These are phyloP conservation scores for Brassicogethes aeneus DNA, from an alignment of 2,888 invertebrate genomes.

Conservation along the genomic window DNA sequence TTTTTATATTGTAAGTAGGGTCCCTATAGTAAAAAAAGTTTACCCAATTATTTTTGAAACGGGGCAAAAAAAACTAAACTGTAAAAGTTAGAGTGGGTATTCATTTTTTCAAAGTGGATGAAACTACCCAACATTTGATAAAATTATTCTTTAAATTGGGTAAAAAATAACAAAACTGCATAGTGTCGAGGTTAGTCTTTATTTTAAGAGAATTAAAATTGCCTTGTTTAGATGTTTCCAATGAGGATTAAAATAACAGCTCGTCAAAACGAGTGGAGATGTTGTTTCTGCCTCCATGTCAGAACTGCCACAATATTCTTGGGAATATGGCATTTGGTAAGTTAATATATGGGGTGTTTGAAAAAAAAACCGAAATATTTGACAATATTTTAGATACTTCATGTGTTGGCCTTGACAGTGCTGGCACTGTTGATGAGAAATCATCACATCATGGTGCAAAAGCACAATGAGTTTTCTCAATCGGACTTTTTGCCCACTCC, in stretches of 20 bases:
- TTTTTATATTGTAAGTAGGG: no score
- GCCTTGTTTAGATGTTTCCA: conserved; percentile 53
- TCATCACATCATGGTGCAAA: conserved; percentile 54
- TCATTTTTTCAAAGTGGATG: no score
- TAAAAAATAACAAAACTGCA: no score
- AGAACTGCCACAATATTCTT: conserved; percentile 73
- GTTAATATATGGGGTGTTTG: conserved; percentile 28
- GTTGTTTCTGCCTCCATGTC: conserved; percentile 75
- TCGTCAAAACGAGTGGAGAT: conserved; percentile 65
- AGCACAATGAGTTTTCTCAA: conserved; percentile 42
- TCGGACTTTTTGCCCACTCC: conserved; percentile 56
- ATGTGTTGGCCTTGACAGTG: conserved; percentile 64
- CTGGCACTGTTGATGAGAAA: conserved; percentile 66
- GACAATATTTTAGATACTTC: conserved; percentile 66
- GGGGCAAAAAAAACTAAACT: no score
- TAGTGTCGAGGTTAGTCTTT: no score
- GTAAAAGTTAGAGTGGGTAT: no score
- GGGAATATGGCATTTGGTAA: conserved; percentile 79
- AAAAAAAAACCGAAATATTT: not conserved
- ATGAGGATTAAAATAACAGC: conserved; percentile 57
- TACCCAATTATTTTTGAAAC: no score
- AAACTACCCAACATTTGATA: no score
- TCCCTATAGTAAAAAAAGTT: no score
- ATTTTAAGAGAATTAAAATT: no score
- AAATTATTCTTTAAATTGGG: no score